Base-by-base conservation (phyloP, 2,888 invertebrate species). In the Agrenia bidenticulata region DNA sequence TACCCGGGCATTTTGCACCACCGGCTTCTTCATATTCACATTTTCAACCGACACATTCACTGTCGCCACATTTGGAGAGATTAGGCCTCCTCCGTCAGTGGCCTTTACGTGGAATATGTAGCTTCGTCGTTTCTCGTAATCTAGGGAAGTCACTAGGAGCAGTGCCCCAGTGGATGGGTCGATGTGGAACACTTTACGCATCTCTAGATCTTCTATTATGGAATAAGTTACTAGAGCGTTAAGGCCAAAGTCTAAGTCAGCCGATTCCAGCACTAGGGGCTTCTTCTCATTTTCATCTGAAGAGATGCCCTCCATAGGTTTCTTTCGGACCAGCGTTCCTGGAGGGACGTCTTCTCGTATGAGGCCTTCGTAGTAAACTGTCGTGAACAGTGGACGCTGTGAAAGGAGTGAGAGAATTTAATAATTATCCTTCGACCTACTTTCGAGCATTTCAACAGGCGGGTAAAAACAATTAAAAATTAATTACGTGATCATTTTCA, bases 101-200 rank as follows among this genome's bases (percentile, higher is more conserved):
- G 91, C 89, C 82, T 68, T 68, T 4, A 68, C 65, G 77, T 88
- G 88, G 80, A 96, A 95, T 62, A 85, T 84, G 78, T 92, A 90
- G 55, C 81, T 81, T 0, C 83, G 82, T 65, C 83, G 83, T 62
- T 82, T 84, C 80, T 95, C 95, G 80, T 89, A 89, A 81, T 96
- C 95, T 70, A 95, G 83, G 9, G 85, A 81, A 76, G 87, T 85
- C 32, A 88, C 86, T 1, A 90, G 87, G 76, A 88, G 85, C 71
- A 96, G 87, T 45, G 94, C 92, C 61, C 94, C 94, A 2, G 94
- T 94, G 74, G 88, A 89, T 54, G 91, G 86, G 80, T 94, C 93
- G 69, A 95, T 88, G 78, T 87, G 87, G 81, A 95, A 95, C 78
- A 87, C 88, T 74, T 86, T 85, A 70, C 89, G 85, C 1, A 92